phyloP scores from a whole-genome alignment of 30 jellyfish, hydroid and myxozoan species.

The Aurelia aurita region DNA sequence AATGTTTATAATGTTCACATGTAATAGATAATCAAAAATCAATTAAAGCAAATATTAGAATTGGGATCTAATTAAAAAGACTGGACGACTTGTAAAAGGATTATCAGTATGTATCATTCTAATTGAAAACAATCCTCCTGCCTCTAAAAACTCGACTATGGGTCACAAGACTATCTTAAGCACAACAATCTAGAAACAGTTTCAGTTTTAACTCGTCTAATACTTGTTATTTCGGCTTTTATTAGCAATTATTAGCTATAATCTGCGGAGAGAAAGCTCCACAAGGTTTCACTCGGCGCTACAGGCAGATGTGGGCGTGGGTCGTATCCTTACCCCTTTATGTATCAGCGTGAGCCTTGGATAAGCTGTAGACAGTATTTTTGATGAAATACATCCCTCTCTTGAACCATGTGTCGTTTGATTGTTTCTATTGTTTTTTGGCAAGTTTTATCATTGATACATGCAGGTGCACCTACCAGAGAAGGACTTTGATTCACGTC shows the following conservation, averaged over 20 bases:
- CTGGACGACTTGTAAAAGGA: too few relatives aligned
- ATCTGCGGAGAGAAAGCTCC: constrained; percentile 17
- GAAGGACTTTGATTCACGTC: constrained; percentile 53
- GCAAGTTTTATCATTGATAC: constrained; percentile 76
- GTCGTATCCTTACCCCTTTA: constrained; percentile 28
- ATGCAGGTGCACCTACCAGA: constrained; percentile 81
- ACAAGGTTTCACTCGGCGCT: constrained; percentile 52
- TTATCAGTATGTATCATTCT: too few relatives aligned
- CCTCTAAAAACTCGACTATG: too few relatives aligned
- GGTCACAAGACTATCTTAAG: too few relatives aligned
- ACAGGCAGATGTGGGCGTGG: constrained; percentile 82
- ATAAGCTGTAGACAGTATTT: constrained; percentile 69
- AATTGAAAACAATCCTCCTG: too few relatives aligned
- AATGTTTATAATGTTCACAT: too few relatives aligned
- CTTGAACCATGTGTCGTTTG: constrained; percentile 65
- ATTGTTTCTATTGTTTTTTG: constrained; percentile 67
- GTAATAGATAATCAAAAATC: too few relatives aligned
- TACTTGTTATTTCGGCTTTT: not conserved
- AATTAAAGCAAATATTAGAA: too few relatives aligned
- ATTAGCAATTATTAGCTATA: not conserved
- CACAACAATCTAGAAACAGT: not conserved
- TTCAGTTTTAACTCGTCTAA: not conserved
- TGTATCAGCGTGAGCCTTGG: constrained; percentile 54
- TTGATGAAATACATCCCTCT: constrained; percentile 41
- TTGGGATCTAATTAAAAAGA: too few relatives aligned